Evolutionary conservation across 1,140 invertebrate species (phyloP), one percentile per base, ranked within the genome.

Genomic region (Riptortus pedestris): DNA sequence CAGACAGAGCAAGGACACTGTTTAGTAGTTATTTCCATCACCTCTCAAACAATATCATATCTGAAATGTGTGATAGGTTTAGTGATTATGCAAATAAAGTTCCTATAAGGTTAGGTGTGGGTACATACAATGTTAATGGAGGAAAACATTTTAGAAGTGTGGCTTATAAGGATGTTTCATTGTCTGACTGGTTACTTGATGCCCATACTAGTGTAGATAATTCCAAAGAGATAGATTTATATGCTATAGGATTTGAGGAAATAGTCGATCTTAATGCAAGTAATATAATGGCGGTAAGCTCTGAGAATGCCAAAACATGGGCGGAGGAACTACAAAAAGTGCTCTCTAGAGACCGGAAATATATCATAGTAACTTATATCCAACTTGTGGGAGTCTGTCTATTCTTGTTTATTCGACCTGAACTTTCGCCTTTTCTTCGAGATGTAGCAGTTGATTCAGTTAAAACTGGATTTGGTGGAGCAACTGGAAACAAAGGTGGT

Each of bases 51-150:
- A 83, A 83, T 69, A 82, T 93, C 5, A 73, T 91, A 3, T 76
- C 86, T 65, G 88, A 90, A 78, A 87, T 91, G 81, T 90, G 88
- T 70, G 84, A 88, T 67, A 79, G 90, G 27, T 87, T 88, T 68
- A 81, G 80, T 65, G 93, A 98, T 71, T 98, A 90, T 71, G 87
- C 91, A 0, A 79, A 81, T 58, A 79, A 84, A 0, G 79, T 82
- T 38, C 82, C 80, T 66, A 76, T 96, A 1, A 79, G 89, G 33
- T 81, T 99, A 2, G 86, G 88, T 61, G 85, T 96, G 57, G 96
- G 92, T 12, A 99, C 97, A 1, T 99, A 98, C 75, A 99, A 99
- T 77, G 96, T 99, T 0, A 99, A 99, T 78, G 97, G 97, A 33
- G 96, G 96, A 24, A 98, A 97, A 76, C 93, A 97, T 78, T 98